Conservation (phyloP, 1,140 invertebrate species). For the Papilio glaucus region DNA sequence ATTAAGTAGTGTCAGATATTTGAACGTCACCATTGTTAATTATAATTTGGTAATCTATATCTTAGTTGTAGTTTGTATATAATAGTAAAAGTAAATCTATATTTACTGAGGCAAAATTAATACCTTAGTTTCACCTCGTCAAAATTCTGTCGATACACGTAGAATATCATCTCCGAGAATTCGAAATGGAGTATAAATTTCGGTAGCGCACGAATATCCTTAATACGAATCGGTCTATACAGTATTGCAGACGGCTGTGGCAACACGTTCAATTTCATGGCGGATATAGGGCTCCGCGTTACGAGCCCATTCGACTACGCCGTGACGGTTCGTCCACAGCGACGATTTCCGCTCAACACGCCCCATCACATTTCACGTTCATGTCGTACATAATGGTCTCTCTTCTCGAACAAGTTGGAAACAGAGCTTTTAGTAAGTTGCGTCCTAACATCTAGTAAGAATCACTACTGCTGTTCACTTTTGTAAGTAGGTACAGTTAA, state of each 20-base stretch:
- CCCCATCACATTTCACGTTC: conserved; percentile 56
- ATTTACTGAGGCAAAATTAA: not conserved
- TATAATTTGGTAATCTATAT: no score
- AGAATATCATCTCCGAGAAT: not conserved
- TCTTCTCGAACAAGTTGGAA: conserved; percentile 3
- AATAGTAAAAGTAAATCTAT: not conserved
- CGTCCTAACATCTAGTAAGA: no score
- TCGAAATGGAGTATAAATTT: conserved; percentile 23
- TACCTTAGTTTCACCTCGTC: not conserved
- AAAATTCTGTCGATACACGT: conserved; percentile 7
- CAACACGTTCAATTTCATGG: conserved; percentile 76
- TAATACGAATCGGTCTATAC: conserved; percentile 26
- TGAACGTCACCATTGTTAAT: no score
- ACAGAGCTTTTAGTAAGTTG: not conserved
- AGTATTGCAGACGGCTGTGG: conserved; percentile 56
- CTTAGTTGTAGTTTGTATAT: not conserved
- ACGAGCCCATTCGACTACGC: conserved; percentile 68
- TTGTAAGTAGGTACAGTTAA: no score
- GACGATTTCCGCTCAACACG: conserved; percentile 67
- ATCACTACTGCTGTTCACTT: no score
- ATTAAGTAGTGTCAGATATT: no score
- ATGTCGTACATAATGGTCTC: conserved; percentile 43
- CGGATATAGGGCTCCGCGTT: conserved; percentile 74
- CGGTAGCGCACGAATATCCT: conserved; percentile 11
- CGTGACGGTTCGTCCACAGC: conserved; percentile 65